Conservation (phyloP, 2,888 invertebrate genomes). For the Cremastinae sp. region DNA sequence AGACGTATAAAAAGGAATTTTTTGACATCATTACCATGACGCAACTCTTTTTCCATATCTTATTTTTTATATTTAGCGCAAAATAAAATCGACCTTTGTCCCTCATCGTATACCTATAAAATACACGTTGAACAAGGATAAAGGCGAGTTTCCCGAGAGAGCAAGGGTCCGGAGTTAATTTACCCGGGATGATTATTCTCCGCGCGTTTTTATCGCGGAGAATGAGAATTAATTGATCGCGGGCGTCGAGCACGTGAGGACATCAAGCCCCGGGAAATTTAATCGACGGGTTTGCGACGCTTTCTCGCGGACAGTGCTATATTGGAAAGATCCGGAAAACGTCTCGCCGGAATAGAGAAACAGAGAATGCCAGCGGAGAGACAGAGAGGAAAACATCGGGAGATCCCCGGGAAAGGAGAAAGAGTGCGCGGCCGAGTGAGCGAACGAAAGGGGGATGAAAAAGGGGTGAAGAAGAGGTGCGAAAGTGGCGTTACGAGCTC, state of each 20-base stretch:
- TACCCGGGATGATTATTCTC: slow-evolving; percentile 1
- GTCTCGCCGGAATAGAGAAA: slow-evolving; percentile 1
- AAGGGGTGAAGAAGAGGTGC: slow-evolving; percentile 38
- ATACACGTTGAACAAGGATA: too few relatives aligned
- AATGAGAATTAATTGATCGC: slow-evolving; percentile 48
- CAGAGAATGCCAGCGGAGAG: slow-evolving; percentile 15
- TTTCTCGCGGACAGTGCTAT: slow-evolving; percentile 42
- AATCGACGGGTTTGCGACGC: slow-evolving; percentile 53
- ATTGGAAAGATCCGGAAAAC: slow-evolving; percentile 32
- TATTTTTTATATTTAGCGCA: too few relatives aligned
- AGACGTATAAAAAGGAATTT: too few relatives aligned
- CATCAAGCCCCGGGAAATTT: slow-evolving; percentile 57
- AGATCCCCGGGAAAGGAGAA: too few relatives aligned
- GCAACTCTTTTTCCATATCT: too few relatives aligned
- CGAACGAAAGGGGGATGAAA: slow-evolving; percentile 36
- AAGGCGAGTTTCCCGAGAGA: not conserved
- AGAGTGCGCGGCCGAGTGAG: slow-evolving; percentile 15
- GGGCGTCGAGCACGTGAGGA: slow-evolving; percentile 37
- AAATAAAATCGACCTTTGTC: too few relatives aligned
- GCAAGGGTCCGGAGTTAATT: not conserved
- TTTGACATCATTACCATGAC: too few relatives aligned
- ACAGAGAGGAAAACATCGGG: slow-evolving; percentile 27
- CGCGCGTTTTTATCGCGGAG: slow-evolving; percentile 10
- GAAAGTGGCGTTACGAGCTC: slow-evolving; percentile 52
- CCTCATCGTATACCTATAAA: too few relatives aligned